These are phyloP conservation scores for Periphyllus acericola DNA, from an alignment of 2,888 invertebrate species.

Conservation along the genomic window DNA sequence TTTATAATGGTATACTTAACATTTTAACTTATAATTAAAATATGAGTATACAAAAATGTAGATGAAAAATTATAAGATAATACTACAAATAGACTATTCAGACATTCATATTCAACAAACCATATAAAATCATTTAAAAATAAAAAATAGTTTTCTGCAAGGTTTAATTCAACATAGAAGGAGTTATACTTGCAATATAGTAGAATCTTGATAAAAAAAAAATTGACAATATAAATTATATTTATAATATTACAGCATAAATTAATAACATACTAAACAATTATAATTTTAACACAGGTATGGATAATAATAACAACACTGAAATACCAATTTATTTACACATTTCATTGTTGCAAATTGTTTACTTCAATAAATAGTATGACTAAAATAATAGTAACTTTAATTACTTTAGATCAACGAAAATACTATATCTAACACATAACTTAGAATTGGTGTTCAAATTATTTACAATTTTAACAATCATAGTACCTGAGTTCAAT, in stretches of 20 bases:
- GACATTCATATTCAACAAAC: constrained; percentile 38
- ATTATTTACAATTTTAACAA: constrained; percentile 14
- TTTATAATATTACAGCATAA: constrained; percentile 19
- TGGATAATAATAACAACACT: neutral
- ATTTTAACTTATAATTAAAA: constrained; percentile 17
- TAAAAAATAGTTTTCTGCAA: constrained; percentile 7
- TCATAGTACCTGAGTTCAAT: neutral
- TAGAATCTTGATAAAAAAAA: neutral
- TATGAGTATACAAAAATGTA: neutral
- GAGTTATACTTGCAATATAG: neutral
- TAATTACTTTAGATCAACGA: neutral
- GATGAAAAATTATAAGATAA: neutral
- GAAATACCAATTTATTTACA: neutral
- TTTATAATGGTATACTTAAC: neutral
- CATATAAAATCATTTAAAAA: constrained; percentile 33
- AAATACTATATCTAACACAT: neutral
- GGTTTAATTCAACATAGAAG: neutral
- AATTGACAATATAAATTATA: no score
- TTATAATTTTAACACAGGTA: constrained; percentile 1
- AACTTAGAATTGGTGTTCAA: constrained; percentile 13
- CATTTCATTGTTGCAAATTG: neutral
- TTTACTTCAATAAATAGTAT: neutral
- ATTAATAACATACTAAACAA: constrained; percentile 8
- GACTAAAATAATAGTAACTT: constrained; percentile 10
- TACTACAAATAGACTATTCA: constrained; percentile 42